Evolutionary conservation across 2,113 vertebrate species (phyloP), one percentile per base, ranked within the genome.

Genomic region (Riparia riparia): DNA sequence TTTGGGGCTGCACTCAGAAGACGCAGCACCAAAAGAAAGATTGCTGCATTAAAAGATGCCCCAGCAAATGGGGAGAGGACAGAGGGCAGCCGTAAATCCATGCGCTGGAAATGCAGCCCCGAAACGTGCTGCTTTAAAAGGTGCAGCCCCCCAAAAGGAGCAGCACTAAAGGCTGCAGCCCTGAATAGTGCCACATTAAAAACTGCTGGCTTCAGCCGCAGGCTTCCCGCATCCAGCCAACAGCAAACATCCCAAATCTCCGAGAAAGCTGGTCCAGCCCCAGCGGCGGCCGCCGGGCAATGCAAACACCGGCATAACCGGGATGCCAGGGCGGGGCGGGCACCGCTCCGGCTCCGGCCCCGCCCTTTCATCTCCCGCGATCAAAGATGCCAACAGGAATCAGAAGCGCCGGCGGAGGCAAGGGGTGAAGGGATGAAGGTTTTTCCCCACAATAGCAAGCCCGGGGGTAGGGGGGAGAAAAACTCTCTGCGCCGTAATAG

Each of bases 361-460:
- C 82, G 50, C 70, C 82, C 86, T 96, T 96, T 97, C 94, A 95
- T 97, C 95, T 94, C 76, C 68, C 26, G 77, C 51, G 93, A 96
- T 97, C 97, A 95, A 89, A 95, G 93, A 72, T 61, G 90, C 90
- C 95, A 91, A 81, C 32, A 81, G 26, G 92, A 92, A 97, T 98
- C 97, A 97, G 88, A 9, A 45, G 51, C 19, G 56, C 96, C 17
- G 72, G 78, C 5, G 3, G 89, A 63, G 61, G 89, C 82, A 20
- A 37, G 51, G 24, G 26, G 32, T 32, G 31, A 73, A 69, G 57
- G 91, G 37, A 58, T 32, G 12, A 90, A 84, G 82, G 80, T 20
- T 95, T 47, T 97, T 96, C 97, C 97, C 96, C 96, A 86, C 96
- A 37, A 18, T 0, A 39, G 44, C 37, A 42, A 89, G 56, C 1